Evolutionary conservation across 2,888 invertebrate species (phyloP), one percentile per base, ranked within the genome.

Genomic region (Gortyna flavago): DNA sequence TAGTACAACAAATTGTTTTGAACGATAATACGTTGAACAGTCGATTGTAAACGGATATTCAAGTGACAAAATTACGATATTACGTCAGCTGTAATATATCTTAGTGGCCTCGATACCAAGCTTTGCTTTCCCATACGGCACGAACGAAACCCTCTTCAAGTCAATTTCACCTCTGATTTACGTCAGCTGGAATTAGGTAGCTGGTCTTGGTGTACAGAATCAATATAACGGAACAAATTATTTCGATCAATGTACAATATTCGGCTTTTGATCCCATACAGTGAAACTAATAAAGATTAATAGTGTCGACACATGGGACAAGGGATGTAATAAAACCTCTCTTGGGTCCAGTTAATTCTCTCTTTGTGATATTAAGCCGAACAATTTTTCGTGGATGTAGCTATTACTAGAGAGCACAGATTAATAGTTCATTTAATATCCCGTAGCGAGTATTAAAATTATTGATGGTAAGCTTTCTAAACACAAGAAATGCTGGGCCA

Each of bases 271-370:
- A 83, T 80, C 77, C 64, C 82, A 79, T 79, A 83, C 77, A 83
- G 89, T 85, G 77, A 82, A 86, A 88, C 88, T 90, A 91, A 93
- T 93, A 91, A 90, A 93, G 92, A 94, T 92, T 91, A 92, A 93
- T 92, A 88, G 89, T 85, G 77, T 86, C 84, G 83, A 86, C 88
- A 90, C 80, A 85, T 85, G 87, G 87, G 84, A 81, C 85, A 84
- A 81, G 86, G 89, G 84, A 85, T 83, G 89, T 93, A 91, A 92
- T 91, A 93, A 91, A 89, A 86, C 80, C 84, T 83, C 86, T 88
- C 87, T 69, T 78, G 89, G 89, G 91, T 84, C 80, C 90, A 85
- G 90, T 91, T 90, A 89, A 90, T 93, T 88, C 86, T 85, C 79
- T 75, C 80, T 86, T 85, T 86, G 87, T 88, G 79, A 83, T 87